Conservation (phyloP, 2,797 vertebrate genomes). For the Poecilia velifera region DNA sequence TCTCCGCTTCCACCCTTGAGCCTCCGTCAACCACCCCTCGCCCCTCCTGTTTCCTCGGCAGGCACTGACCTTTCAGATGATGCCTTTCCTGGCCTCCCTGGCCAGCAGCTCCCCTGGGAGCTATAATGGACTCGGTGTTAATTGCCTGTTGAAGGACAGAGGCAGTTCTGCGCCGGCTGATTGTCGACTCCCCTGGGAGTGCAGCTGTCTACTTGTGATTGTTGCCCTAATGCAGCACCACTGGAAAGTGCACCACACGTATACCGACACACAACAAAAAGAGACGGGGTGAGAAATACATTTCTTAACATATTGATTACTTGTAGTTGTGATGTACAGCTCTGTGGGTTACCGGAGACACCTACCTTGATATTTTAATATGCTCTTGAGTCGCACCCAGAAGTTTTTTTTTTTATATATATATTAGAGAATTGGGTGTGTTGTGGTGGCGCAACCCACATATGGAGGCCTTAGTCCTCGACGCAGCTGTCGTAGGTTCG, state of each 20-base stretch:
- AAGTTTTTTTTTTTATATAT: slow-evolving; percentile 15
- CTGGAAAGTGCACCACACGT: slow-evolving; percentile 66
- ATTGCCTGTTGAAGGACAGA: slow-evolving; percentile 92
- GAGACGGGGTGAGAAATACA: slow-evolving; percentile 15
- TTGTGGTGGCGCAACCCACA: too few species aligned
- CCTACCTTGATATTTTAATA: background rate
- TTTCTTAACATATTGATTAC: slow-evolving; percentile 5
- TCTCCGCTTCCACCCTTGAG: slow-evolving; percentile 58
- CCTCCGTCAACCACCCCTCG: slow-evolving; percentile 48
- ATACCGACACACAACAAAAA: slow-evolving; percentile 37
- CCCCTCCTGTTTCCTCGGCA: slow-evolving; percentile 81
- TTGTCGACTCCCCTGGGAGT: slow-evolving; percentile 84
- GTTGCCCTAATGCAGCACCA: slow-evolving; percentile 81
- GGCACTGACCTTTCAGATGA: slow-evolving; percentile 86
- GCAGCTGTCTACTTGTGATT: slow-evolving; percentile 84
- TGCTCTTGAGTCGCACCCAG: background rate
- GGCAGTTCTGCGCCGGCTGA: slow-evolving; percentile 84
- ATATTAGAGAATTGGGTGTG: background rate
- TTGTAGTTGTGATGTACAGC: slow-evolving; percentile 16
- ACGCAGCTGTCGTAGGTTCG: too few species aligned
- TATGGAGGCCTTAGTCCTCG: too few species aligned
- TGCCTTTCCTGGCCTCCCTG: slow-evolving; percentile 78
- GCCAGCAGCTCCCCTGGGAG: slow-evolving; percentile 80
- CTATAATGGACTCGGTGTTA: slow-evolving; percentile 88
- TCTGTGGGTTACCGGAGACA: slow-evolving; percentile 15